Conservation (phyloP, 1,140 invertebrate species). For the Thrips palmi region DNA sequence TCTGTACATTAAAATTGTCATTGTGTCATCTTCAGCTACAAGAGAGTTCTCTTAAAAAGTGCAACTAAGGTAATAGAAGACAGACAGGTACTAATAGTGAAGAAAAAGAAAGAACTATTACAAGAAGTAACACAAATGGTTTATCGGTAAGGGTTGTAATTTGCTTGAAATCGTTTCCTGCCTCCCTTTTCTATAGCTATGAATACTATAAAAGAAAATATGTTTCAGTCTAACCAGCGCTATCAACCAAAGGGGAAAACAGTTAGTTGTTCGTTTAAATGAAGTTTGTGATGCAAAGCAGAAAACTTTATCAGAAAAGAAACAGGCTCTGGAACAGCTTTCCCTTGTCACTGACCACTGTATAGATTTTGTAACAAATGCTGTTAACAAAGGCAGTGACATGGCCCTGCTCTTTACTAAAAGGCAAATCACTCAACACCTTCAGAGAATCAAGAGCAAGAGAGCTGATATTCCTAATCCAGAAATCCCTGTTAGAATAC, state of each 20-base stretch:
- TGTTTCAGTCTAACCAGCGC: constrained; percentile 53
- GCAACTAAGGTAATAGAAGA: constrained; percentile 75
- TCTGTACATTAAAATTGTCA: neutral
- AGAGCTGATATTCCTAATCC: constrained; percentile 68
- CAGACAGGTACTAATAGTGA: constrained; percentile 56
- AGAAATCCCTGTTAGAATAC: constrained; percentile 62
- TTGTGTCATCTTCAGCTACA: constrained; percentile 37
- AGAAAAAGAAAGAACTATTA: constrained; percentile 62
- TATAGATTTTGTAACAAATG: constrained; percentile 60
- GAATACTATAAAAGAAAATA: too few relatives aligned
- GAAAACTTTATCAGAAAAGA: constrained; percentile 64
- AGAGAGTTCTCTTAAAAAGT: constrained; percentile 57
- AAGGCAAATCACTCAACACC: constrained; percentile 41
- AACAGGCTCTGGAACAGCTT: constrained; percentile 54
- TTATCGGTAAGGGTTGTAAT: constrained; percentile 43
- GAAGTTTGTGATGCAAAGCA: constrained; percentile 70
- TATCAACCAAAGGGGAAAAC: constrained; percentile 62
- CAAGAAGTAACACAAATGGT: constrained; percentile 74
- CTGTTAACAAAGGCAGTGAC: constrained; percentile 59
- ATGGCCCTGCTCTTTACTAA: constrained; percentile 69
- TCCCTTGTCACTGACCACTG: constrained; percentile 72
- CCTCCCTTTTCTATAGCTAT: constrained; percentile 14
- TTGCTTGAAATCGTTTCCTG: constrained; percentile 1
- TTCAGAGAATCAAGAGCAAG: constrained; percentile 57
- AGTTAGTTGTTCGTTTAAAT: constrained; percentile 54